Evolutionary conservation across 2,113 vertebrate genomes (phyloP), one percentile per base, ranked within the genome.

Genomic region (Paradoxurus hermaphroditus): DNA sequence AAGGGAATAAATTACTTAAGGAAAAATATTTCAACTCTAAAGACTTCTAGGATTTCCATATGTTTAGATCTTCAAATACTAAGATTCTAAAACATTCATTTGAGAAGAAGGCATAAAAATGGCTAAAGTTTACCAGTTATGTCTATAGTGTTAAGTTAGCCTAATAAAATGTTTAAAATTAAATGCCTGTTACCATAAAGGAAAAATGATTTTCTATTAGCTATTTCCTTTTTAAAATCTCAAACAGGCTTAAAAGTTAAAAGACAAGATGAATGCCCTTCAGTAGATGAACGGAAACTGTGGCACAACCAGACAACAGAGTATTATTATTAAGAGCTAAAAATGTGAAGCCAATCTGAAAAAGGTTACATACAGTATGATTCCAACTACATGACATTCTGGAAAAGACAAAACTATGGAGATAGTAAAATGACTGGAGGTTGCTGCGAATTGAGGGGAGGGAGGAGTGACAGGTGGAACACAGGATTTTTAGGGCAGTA

Each of bases 61-160:
- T 41, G 95, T 96, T 92, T 78, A 97, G 21, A 92, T 86, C 51
- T 94, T 89, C 95, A 87, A 90, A 65, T 77, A 93, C 2, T n/a
- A 89, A 92, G n/a, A 79, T 1, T 86, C 21, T 63, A 15, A 95
- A 97, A 94, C 1, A 86, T 1, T 62, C 62, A 88, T 72, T 59
- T 93, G 25, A 25, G 23, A 59, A 82, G 83, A 86, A 79, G 72
- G 36, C 41, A 75, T 56, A 81, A 63, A 84, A 81, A n/a, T 67
- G 29, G 1, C 31, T 90, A 93, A 94, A 75, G 89, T 77, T 78
- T 75, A 93, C 36, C 31, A 91, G 31, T 90, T 89, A 95, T 27
- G 29, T 27, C 16, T 73, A 77, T 1, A 87, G 16, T 29, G 56
- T 27, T 78, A 81, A 90, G 82, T 79, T 56, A 88, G 39, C 11